A percentile compares a stretch with the other conserved stretches of the same genome.
Conservation (phyloP, 2,113 vertebrate species). For the Elephantulus edwardii region DNA sequence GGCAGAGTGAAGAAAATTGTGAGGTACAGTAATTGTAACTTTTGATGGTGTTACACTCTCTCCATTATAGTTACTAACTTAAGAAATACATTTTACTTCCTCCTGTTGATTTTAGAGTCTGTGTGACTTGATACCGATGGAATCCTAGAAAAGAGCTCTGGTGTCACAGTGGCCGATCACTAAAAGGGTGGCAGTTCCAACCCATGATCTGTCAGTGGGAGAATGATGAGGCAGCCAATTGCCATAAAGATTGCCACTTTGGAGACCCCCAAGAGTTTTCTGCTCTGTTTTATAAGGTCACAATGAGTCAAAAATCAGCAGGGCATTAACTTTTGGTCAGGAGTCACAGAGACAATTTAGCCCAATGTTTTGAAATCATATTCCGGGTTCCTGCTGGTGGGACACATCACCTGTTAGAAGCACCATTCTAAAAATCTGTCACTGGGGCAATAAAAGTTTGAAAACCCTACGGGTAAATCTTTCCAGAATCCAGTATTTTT, state of each 20-base stretch:
- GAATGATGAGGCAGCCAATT: background rate
- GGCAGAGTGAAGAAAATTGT: background rate
- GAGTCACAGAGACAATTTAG: background rate
- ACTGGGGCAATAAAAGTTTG: conserved; percentile 53
- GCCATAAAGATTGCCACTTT: background rate
- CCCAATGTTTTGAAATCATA: conserved; percentile 22
- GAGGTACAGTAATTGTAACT: background rate
- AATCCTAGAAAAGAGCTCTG: background rate
- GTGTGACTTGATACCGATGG: background rate
- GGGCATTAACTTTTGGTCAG: no score
- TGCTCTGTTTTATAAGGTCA: background rate
- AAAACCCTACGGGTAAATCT: conserved; percentile 58
- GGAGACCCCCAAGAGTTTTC: background rate
- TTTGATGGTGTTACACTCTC: background rate
- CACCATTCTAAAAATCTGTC: conserved; percentile 64
- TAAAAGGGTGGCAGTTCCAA: no score
- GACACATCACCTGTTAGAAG: conserved; percentile 59
- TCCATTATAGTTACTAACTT: background rate
- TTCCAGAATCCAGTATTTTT: conserved; percentile 55
- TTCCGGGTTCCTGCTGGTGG: conserved; percentile 47
- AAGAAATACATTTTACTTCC: background rate
- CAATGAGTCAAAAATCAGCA: background rate
- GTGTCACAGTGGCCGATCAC: no score
- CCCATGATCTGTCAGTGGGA: no score
- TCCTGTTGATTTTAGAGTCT: conserved; percentile 5